These are phyloP conservation scores for Plestiodon gilberti DNA, from an alignment of 2,113 vertebrate genomes.

Conservation along the genomic window DNA sequence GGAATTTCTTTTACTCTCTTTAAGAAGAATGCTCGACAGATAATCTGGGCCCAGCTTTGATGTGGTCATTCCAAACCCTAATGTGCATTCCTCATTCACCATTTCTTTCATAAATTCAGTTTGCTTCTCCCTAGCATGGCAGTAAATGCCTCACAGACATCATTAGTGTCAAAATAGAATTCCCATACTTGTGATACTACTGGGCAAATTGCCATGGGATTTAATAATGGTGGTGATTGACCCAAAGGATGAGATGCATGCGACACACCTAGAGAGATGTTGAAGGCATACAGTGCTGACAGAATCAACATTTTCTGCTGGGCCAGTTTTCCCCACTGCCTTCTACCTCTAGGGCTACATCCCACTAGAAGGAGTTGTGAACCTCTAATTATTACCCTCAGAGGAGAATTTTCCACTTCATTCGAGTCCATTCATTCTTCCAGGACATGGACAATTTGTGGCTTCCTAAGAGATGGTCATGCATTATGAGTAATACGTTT, in stretches of 20 bases:
- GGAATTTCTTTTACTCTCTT: slow-evolving; percentile 64
- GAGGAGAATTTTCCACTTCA: slow-evolving; percentile 5
- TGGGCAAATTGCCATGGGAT: background rate
- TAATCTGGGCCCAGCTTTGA: background rate
- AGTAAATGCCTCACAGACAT: slow-evolving; percentile 9
- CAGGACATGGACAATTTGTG: slow-evolving; percentile 10
- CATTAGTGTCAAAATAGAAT: background rate
- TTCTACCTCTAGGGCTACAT: background rate
- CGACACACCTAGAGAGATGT: background rate
- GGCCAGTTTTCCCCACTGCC: background rate
- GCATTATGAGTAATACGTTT: slow-evolving; percentile 12
- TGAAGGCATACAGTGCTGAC: background rate
- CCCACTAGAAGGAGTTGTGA: background rate
- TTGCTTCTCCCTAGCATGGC: background rate
- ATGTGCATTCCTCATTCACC: background rate
- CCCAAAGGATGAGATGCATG: background rate
- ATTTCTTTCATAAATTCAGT: slow-evolving; percentile 7
- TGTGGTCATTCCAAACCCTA: background rate
- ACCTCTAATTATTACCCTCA: background rate
- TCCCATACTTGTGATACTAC: background rate
- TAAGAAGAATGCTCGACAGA: background rate
- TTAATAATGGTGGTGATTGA: background rate
- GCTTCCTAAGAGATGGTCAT: background rate
- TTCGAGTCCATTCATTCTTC: slow-evolving; percentile 19
- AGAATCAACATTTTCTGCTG: background rate